Base-by-base conservation (phyloP, 1,140 invertebrate genomes). In the Leguminivora glycinivorella region DNA sequence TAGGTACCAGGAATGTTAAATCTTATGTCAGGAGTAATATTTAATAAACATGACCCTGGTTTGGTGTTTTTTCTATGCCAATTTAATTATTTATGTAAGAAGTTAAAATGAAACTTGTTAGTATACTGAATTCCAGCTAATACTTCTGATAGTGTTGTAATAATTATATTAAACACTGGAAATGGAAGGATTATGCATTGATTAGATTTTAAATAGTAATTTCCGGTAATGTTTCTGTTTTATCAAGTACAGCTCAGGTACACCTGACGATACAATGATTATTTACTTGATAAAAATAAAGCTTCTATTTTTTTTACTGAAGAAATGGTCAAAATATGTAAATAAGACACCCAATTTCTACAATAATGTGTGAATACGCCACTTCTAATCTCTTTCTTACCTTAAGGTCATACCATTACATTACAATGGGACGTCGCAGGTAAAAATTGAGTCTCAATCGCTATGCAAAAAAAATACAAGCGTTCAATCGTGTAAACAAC, bases 401-500 rank as follows among this genome's bases (percentile, higher is more conserved):
- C 26, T 29, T 29, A 63, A 29, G 25, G 58, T 63, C 25, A 29
- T n/a, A 17, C 7, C 58, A 63, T 31, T 29, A 29, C 26, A 31
- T 63, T 63, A 34, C 24, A 63, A 14, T 63, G 26, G 17, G 25
- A 6, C 14, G 25, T 60, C 56, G 56, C 22, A 22, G 22, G 56
- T 22, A 25, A 60, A 56, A 60, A 60, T 60, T 60, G 24, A 60
- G 56, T 31, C 25, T 63, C 12, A 34, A 63, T 29, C 6, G 58
- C n/a, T 17, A 29, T 63, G 58, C 58, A 63, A 63, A 63, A 63
- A 63, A 63, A 63, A 63, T 63, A 63, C 19, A 63, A 63, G 58
- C 58, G 58, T 34, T 63, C 25, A 63, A 63, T 63, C 58, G 26
- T 63, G 58, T 63, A 63, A 63, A 63, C 58, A 63, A 63, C 58